These are phyloP conservation scores for Champsocephalus esox DNA, from an alignment of 2,797 vertebrate species.

Conservation along the genomic window DNA sequence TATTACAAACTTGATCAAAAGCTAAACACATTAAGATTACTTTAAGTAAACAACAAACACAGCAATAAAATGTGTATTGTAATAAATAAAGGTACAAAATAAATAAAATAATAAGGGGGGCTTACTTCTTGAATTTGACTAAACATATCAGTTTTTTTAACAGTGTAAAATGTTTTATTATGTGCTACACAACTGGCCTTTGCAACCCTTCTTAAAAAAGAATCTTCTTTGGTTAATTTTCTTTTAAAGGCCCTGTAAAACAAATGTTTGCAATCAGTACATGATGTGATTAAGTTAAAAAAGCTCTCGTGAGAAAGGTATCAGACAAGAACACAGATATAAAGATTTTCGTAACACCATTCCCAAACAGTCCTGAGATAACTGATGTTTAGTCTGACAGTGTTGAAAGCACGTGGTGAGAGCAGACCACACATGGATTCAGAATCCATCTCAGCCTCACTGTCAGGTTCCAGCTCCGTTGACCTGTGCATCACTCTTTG, in stretches of 20 bases:
- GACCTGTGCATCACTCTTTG: conserved; percentile 85
- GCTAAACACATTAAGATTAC: too few species aligned
- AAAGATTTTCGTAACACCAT: not conserved
- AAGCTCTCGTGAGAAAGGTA: too few species aligned
- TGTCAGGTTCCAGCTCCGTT: conserved; percentile 62
- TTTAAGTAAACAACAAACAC: too few species aligned
- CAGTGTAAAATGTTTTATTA: not conserved
- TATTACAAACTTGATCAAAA: too few species aligned
- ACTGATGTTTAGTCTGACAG: conserved; percentile 1
- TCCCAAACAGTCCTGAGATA: not conserved
- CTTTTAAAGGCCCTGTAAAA: not conserved
- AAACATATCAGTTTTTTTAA: not conserved
- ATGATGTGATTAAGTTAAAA: too few species aligned
- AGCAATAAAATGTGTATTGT: too few species aligned
- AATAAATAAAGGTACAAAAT: too few species aligned
- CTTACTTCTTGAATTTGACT: not conserved
- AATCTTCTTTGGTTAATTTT: not conserved
- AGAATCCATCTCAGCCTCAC: conserved; percentile 27
- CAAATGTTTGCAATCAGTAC: not conserved
- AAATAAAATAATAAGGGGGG: too few species aligned
- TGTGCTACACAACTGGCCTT: not conserved
- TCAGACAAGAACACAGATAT: not conserved
- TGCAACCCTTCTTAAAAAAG: not conserved
- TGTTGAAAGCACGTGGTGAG: not conserved
- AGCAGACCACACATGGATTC: conserved; percentile 10